Conservation (phyloP, 2,888 invertebrate species). For the Hipparchia sbordonii region DNA sequence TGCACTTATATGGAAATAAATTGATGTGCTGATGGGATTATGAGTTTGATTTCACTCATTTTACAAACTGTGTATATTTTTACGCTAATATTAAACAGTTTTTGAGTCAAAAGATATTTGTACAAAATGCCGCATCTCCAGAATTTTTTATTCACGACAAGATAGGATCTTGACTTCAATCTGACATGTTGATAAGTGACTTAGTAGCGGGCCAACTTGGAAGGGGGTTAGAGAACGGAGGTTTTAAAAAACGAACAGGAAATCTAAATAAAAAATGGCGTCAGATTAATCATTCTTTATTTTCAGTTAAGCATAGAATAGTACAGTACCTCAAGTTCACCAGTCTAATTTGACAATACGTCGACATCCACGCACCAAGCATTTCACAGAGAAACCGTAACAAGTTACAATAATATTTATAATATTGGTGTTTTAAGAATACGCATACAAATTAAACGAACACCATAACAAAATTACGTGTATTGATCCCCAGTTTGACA, state of each 20-base stretch:
- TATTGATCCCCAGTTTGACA: slow-evolving; percentile 34
- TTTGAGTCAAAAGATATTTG: too few relatives aligned
- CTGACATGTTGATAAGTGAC: too few relatives aligned
- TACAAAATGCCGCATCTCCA: too few relatives aligned
- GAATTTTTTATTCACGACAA: too few relatives aligned
- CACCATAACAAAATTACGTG: slow-evolving; percentile 48
- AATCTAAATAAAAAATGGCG: slow-evolving; percentile 42
- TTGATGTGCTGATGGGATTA: slow-evolving; percentile 27
- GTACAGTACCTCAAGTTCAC: slow-evolving; percentile 76
- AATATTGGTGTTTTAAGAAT: slow-evolving; percentile 51
- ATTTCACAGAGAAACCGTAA: slow-evolving; percentile 53
- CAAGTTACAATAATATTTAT: slow-evolving; percentile 43
- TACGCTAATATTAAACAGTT: neutral
- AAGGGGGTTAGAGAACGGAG: too few relatives aligned
- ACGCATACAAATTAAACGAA: slow-evolving; percentile 50
- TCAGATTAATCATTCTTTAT: slow-evolving; percentile 79
- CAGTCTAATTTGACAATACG: slow-evolving; percentile 69
- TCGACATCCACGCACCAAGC: slow-evolving; percentile 63
- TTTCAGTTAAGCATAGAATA: slow-evolving; percentile 82
- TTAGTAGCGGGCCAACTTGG: too few relatives aligned
- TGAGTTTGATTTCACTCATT: slow-evolving; percentile 24
- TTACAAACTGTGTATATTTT: neutral
- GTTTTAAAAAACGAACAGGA: too few relatives aligned
- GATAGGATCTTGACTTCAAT: too few relatives aligned
- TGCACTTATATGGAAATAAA: slow-evolving; percentile 39